Percentiles rank a stretch among this genome's conserved stretches.
Evolutionary conservation across 2,797 vertebrate species (phyloP).

Genomic region (Bucorvus abyssinicus): DNA sequence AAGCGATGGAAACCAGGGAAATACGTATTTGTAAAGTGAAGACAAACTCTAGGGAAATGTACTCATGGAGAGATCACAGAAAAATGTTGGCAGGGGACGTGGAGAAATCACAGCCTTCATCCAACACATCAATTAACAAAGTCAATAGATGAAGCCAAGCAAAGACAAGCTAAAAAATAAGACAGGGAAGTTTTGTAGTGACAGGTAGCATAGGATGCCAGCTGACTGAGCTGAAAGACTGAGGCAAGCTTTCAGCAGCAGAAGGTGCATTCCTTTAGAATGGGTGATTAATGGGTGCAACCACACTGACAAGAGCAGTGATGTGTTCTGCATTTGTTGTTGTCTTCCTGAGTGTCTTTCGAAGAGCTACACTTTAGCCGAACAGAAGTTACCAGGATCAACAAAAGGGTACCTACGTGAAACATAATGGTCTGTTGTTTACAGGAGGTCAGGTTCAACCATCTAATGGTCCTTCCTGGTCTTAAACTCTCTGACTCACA

Average conservation of each 20-base stretch:
- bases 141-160: not conserved
- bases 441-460: not conserved
- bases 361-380: rapidly evolving
- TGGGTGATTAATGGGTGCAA: not conserved
- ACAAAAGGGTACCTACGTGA: not conserved
- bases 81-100: not conserved
- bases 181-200: not conserved
- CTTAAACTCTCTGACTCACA: not conserved
- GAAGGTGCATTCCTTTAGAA: not conserved
- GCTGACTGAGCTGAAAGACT: not conserved
- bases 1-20: not conserved
- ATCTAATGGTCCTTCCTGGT: not conserved
- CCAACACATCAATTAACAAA: not conserved
- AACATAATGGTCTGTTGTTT: not conserved
- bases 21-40: not conserved
- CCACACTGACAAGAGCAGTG: not conserved
- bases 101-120: not conserved
- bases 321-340: not conserved
- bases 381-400: not conserved
- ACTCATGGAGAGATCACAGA: not conserved
- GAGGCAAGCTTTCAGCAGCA: not conserved
- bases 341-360: not conserved
- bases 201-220: not conserved
- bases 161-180: not conserved
- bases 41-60: not conserved